phyloP scores from a whole-genome alignment of 2,888 invertebrate species.

The Lumbricus terrestris region DNA sequence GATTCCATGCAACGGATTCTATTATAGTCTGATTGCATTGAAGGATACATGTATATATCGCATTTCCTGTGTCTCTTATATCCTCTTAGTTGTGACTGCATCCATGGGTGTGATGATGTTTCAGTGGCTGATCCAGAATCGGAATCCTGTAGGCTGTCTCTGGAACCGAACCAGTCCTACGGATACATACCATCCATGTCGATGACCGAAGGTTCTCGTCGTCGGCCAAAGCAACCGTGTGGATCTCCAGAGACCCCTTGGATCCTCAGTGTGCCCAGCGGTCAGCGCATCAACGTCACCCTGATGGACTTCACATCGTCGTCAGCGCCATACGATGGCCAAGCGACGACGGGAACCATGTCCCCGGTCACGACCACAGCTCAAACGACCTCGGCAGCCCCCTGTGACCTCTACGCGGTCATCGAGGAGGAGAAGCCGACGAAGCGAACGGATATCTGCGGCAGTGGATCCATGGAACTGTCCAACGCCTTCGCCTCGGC shows the following conservation, averaged over 20 bases:
- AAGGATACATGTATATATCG: no score
- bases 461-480: background rate
- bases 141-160: background rate
- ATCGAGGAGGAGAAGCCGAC: background rate
- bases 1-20: no score
- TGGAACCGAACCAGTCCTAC: background rate
- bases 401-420: background rate
- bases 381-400: background rate
- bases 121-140: background rate
- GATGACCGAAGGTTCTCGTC: background rate
- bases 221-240: background rate
- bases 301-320: constrained; percentile 23
- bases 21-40: no score
- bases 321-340: background rate
- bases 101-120: background rate
- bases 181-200: background rate
- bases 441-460: background rate
- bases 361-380: background rate
- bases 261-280: constrained; percentile 18
- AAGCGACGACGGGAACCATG: background rate
- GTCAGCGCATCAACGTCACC: constrained; percentile 25
- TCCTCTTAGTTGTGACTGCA: no score
- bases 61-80: no score
- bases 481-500: background rate
- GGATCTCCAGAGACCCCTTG: constrained; percentile 20